These are phyloP conservation scores for Catharus minimus DNA, from an alignment of 2,113 vertebrate genomes.

Conservation along the genomic window DNA sequence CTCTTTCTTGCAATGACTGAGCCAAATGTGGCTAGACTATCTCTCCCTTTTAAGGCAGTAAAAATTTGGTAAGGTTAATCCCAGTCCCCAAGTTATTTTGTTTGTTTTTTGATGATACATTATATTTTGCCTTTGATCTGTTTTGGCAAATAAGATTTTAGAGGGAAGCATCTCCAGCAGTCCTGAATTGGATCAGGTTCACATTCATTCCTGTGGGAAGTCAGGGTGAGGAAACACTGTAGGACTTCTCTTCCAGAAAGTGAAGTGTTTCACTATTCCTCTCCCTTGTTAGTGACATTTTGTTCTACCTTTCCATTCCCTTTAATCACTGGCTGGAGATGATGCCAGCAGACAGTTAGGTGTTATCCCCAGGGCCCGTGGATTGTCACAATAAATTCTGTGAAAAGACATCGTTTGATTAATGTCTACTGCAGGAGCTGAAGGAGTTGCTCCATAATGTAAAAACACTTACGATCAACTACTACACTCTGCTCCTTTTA, in stretches of 20 bases:
- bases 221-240: neutral
- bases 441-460: neutral
- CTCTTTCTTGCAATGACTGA: neutral
- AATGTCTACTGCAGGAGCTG: neutral
- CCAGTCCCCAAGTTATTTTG: neutral
- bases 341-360: constrained; percentile 30
- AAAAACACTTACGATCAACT: neutral
- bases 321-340: constrained; percentile 21
- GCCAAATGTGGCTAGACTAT: neutral
- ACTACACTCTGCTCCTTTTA: neutral
- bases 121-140: neutral
- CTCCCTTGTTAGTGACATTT: neutral
- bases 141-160: neutral
- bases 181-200: neutral
- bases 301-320: constrained; percentile 12
- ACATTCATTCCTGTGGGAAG: neutral
- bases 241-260: neutral
- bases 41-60: neutral
- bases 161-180: neutral
- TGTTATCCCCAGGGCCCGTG: neutral
- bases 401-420: neutral
- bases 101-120: neutral
- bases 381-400: constrained; percentile 43
- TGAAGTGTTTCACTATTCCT: neutral
- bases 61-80: neutral